Percentiles rank a stretch among this genome's conserved stretches.
Conservation (phyloP, 2,113 vertebrate species). For the Nothoprocta perdicaria region DNA sequence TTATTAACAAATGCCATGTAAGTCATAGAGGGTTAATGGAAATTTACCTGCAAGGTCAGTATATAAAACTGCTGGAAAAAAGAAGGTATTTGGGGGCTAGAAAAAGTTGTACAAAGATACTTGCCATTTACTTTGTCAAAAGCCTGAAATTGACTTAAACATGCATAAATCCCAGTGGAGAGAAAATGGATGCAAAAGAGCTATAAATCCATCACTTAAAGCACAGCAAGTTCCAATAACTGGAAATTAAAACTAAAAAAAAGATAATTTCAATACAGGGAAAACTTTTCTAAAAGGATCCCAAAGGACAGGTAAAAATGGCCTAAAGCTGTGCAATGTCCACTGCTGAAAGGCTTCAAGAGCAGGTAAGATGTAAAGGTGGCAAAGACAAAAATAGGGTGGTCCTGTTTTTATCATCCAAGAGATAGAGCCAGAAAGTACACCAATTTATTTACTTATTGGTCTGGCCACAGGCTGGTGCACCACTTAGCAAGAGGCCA, state of each 20-base stretch:
- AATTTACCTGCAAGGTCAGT: not conserved
- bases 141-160: not conserved
- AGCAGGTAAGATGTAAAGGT: not conserved
- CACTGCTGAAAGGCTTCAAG: not conserved
- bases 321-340: not conserved
- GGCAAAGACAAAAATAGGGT: not conserved
- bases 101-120: not conserved
- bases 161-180: not conserved
- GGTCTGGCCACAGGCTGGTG: not conserved
- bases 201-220: not conserved
- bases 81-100: not conserved
- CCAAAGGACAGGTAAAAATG: not conserved
- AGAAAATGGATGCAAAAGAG: not conserved
- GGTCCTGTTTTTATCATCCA: not conserved
- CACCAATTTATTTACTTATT: not conserved
- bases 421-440: not conserved
- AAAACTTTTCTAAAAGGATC: not conserved
- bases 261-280: not conserved
- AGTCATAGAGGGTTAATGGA: not conserved
- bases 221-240: not conserved
- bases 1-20: not conserved
- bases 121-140: not conserved
- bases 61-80: not conserved
- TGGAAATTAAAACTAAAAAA: not conserved
- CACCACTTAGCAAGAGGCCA: not conserved